Base-by-base conservation (phyloP, 2,113 vertebrate species). In the Saguinus imperator region DNA sequence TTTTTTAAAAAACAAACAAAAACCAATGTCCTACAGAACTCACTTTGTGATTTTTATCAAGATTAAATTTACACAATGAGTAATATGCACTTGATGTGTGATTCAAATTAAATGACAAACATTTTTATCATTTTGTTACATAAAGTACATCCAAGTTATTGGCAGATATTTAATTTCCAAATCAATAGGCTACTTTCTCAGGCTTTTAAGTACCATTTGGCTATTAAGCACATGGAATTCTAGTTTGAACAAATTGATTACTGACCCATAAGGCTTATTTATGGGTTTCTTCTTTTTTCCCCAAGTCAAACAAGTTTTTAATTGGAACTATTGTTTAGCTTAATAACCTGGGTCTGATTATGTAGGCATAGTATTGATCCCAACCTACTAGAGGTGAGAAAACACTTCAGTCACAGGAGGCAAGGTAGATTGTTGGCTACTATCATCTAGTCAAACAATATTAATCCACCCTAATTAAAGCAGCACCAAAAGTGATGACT, bases 111-210 rank as follows among this genome's bases (percentile, higher is more conserved):
- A 96, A 94, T 93, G 76, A 80, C 35, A 94, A 96, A 73, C 14
- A 32, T 94, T 96, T 95, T 84, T 37, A 94, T 96, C 48, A 94
- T 96, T 96, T 95, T 93, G 80, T 90, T 94, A 93, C 77, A 96
- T 85, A 82, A 96, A 96, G 43, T 87, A 91, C 57, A 83, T 21
- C 92, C 52, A 87, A 95, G n/a, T 75, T 96, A 94, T 93, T 91
- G 93, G 86, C 95, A 96, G 70, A 83, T 96, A 61, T 82, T 97
- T 94, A 94, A 96, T 95, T 98, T 96, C 94, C 77, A 72, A 94
- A 97, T 97, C 87, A 92, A 97, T 96, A 96, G 29, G 4, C 57
- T 85, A 50, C 50, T 95, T 95, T 94, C 66, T 94, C 79, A 72
- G 75, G 73, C 35, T 97, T 92, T 96, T 89, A 97, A 97, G 83